Base-by-base conservation (phyloP, 2,888 invertebrate genomes). In the Hyalella azteca region DNA sequence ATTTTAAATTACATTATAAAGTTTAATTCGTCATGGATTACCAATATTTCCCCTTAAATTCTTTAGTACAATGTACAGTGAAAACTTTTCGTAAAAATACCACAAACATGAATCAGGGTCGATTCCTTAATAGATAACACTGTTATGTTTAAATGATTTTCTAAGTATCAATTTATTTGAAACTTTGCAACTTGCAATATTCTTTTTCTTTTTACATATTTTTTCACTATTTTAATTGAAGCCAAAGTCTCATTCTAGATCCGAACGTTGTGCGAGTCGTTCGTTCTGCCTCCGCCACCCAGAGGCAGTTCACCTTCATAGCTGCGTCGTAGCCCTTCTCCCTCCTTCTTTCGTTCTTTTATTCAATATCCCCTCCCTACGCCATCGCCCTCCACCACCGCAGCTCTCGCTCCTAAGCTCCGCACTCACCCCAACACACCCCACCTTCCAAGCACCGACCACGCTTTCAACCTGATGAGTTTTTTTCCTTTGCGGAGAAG, bases 271-370 rank as follows among this genome's bases (percentile, higher is more conserved):
- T 26, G 54, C 29, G 54, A 26, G 54, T 54, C 54, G 54, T 54
- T 54, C 54, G 54, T 54, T 54, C 54, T 66, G 32, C 66, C 75
- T 75, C 41, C 45, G 75, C 36, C 75, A 75, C 29, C 75, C 36
- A 39, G 29, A 41, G 41, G 26, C 75, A 75, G 75, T 75, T 75
- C 41, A 75, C 41, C 75, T 73, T 75, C 75, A 75, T 66, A 66
- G 66, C 66, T 66, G 66, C 66, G 66, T 39, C 39, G 66, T 66
- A 66, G 66, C 32, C 66, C 77, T 79, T 75, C 73, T 79, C 79
- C 60, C 59, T 49, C 36, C 29, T 36, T 36, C 66, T 45, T 50
- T 78, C 73, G 54, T 54, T 54, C 54, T 22, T 54, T 54, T 29
- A 54, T 54, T 54, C 54, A 29, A 29, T 73, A 79, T 75, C 49